These are phyloP conservation scores for Archaeoteleia sp. DNA, from an alignment of 2,888 invertebrate genomes.

Conservation along the genomic window DNA sequence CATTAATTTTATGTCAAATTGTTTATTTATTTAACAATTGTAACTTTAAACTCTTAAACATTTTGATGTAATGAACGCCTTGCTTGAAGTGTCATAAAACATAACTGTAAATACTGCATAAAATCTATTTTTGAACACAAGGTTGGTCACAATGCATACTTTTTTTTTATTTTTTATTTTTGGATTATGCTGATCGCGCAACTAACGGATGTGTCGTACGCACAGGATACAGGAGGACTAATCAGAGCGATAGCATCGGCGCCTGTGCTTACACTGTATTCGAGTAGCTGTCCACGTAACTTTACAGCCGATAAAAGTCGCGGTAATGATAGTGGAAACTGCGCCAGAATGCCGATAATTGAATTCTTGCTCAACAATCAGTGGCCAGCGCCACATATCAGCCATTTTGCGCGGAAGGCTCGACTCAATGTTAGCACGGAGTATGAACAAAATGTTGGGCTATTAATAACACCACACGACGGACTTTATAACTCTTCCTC, in stretches of 20 bases:
- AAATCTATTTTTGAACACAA: too few species aligned
- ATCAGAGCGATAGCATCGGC: constrained; percentile 50
- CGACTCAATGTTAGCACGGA: neutral
- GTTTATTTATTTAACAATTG: too few species aligned
- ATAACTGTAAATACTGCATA: too few species aligned
- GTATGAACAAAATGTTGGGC: constrained; percentile 17
- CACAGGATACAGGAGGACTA: constrained; percentile 34
- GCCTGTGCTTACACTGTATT: constrained; percentile 26
- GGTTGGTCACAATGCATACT: neutral
- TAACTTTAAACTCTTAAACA: too few species aligned
- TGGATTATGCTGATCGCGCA: constrained; percentile 45
- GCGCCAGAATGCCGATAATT: constrained; percentile 52
- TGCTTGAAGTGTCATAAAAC: too few species aligned
- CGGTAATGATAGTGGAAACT: constrained; percentile 50
- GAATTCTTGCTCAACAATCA: constrained; percentile 55
- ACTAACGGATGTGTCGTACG: constrained; percentile 33
- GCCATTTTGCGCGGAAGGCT: constrained; percentile 35
- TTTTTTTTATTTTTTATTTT: constrained; percentile 20
- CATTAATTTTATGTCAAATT: too few species aligned
- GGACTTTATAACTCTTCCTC: too few species aligned
- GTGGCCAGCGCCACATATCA: constrained; percentile 43
- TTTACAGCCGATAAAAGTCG: constrained; percentile 52
- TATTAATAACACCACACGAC: constrained; percentile 31
- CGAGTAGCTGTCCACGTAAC: constrained; percentile 46
- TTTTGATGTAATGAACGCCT: too few species aligned